Base-by-base conservation (phyloP, 2,113 vertebrate genomes). In the Megalops atlanticus region DNA sequence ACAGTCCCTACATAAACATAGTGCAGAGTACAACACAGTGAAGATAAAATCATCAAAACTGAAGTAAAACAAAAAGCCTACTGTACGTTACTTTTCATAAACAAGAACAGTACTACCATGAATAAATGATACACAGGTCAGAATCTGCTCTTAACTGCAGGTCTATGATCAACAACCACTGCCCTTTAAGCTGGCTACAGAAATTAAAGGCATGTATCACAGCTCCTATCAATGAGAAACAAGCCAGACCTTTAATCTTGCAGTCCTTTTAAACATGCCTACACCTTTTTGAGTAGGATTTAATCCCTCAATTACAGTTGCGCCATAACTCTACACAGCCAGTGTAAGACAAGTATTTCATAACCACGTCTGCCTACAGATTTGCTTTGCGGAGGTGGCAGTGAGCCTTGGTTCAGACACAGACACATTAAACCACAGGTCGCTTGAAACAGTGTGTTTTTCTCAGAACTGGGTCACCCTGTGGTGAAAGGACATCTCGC, bases 381-480 rank as follows among this genome's bases (percentile, higher is more conserved):
- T 21, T 73, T 35, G 38, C 35, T 38, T 43, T 74, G 40, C 72
- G 41, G 72, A 39, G 71, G 18, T 18, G 35, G 39, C 71, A 3
- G 33, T 16, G 71, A 74, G 36, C 36, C 38, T 40, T 16, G 71
- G 14, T 18, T 38, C 69, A 71, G 24, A 27, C 69, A 33, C 69
- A 74, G 36, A 74, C 38, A 43, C 72, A 41, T 43, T 41, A 27
- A 74, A 74, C 40, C 74, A 47, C 43, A 76, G 43, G 24, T 31
- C n/a, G 27, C 43, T 36, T 33, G 18, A 38, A 76, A 14, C 24
- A n/a, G 72, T 18, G 74, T 49, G 43, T 35, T 64, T 49, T 33
- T 31, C 74, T 76, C 2, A 76, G 43, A 76, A 76, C 74, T 76
- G 74, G 74, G 74, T 43, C 74, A 47, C 36, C 41, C 74, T 31